Base-by-base conservation (phyloP, 2,797 vertebrate genomes). In the Saxicola maurus region DNA sequence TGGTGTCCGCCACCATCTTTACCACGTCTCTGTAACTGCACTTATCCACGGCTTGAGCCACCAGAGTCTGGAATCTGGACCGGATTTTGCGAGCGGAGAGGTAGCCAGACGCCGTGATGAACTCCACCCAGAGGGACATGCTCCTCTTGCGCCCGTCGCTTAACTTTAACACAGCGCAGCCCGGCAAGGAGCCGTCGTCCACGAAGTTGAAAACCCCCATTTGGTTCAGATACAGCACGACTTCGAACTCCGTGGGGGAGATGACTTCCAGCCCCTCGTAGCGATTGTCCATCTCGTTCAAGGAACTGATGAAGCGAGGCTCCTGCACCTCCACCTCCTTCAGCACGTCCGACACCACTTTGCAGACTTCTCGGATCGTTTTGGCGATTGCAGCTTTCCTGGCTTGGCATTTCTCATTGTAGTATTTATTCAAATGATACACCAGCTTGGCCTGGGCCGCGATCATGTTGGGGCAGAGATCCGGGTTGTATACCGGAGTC, bases 391-490 rank as follows among this genome's bases (percentile, higher is more conserved):
- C 98, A 67, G 98, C 98, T 87, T 98, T 98, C 91, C 98, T 94
- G 92, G 98, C 98, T 93, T 98, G 98, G 96, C 98, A 98, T 94
- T 98, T 98, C 95, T 98, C 98, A 82, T 98, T 98, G 97, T 98
- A 98, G 95, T 98, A 98, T 92, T 98, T 98, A 92, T 98, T 98
- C 71, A 98, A 97, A 75, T 98, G 98, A 86, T 98, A 98, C 49
- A 98, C 98, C 96, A 98, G 97, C 97, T 98, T 98, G 96, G 98
- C 98, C 97, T 98, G 98, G 86, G 98, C 98, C 91, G 98, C 98
- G 96, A 98, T 98, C 98, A 98, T 98, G 96, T 98, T 98, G 96
- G 98, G 98, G 96, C 98, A 98, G 97, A 98, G 98, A 98, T 98
- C 98, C 98, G 98, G 98, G 61, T 98, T 98, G 97, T 98, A 98